Percentiles rank a stretch among this genome's conserved stretches.
These are phyloP conservation scores for Columba guinea DNA, from an alignment of 2,797 vertebrate species.

Conservation along the genomic window DNA sequence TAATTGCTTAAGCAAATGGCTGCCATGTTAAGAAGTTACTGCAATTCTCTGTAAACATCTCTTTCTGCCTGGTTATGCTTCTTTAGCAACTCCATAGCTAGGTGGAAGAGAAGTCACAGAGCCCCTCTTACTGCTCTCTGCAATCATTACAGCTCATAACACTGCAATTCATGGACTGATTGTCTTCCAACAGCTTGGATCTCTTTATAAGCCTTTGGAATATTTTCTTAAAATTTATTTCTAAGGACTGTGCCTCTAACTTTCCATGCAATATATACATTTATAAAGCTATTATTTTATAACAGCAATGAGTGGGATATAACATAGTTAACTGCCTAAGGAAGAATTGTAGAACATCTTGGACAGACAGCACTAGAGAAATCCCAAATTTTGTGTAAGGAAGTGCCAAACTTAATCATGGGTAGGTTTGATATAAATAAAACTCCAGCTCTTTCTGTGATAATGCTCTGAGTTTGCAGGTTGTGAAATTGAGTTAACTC, in stretches of 20 bases:
- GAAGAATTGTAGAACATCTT: background rate
- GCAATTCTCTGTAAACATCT: background rate
- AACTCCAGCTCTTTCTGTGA: background rate
- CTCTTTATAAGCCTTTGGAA: background rate
- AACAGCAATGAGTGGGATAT: background rate
- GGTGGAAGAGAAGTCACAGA: background rate
- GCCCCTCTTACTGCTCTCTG: background rate
- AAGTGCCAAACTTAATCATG: background rate
- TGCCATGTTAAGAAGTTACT: background rate
- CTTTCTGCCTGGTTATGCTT: background rate
- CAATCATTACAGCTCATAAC: background rate
- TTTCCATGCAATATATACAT: background rate
- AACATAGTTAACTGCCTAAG: background rate
- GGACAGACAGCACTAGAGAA: background rate
- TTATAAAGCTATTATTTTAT: background rate
- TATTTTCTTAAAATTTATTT: background rate
- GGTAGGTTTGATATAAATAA: background rate
- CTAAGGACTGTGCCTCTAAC: background rate
- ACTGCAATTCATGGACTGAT: background rate
- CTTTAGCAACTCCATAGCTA: background rate
- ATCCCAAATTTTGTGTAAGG: background rate
- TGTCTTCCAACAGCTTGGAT: background rate
- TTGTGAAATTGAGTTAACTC: background rate
- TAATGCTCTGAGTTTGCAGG: background rate
- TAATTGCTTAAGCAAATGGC: constrained; percentile 26